phyloP scores from a whole-genome alignment of 2,113 vertebrate genomes.

The Eudorcas thomsonii region DNA sequence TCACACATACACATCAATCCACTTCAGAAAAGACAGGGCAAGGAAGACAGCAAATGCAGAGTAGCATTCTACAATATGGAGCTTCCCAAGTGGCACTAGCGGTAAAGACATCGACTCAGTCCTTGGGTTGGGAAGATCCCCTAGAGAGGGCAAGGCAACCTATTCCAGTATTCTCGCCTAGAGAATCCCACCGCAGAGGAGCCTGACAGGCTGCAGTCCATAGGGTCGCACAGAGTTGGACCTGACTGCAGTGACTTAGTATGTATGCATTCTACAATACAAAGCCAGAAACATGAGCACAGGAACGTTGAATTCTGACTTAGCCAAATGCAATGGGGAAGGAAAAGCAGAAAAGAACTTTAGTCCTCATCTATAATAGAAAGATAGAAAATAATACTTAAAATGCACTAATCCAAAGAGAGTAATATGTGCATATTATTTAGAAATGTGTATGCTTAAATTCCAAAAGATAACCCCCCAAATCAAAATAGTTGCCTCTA shows the following conservation, averaged over 20 bases:
- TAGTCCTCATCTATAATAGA: neutral
- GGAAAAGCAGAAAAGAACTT: neutral
- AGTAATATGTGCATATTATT: neutral
- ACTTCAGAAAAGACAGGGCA: neutral
- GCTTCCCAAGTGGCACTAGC: neutral
- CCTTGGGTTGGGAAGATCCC: neutral
- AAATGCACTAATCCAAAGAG: conserved; percentile 36
- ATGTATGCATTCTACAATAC: neutral
- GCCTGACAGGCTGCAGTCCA: neutral
- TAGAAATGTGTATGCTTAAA: conserved; percentile 23
- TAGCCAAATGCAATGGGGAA: neutral
- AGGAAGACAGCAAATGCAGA: neutral
- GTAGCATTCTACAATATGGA: neutral
- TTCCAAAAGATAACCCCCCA: neutral
- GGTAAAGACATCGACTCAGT: neutral
- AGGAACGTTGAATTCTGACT: neutral
- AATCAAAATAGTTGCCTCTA: neutral
- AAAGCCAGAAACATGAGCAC: neutral
- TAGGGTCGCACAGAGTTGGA: neutral
- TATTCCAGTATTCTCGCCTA: neutral
- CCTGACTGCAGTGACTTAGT: neutral
- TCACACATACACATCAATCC: neutral
- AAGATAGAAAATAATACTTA: conserved; percentile 20
- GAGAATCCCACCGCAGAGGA: neutral
- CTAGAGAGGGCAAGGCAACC: neutral